Evolutionary conservation across 2,113 vertebrate genomes (phyloP).

Genomic region (Actinemys pallida): DNA sequence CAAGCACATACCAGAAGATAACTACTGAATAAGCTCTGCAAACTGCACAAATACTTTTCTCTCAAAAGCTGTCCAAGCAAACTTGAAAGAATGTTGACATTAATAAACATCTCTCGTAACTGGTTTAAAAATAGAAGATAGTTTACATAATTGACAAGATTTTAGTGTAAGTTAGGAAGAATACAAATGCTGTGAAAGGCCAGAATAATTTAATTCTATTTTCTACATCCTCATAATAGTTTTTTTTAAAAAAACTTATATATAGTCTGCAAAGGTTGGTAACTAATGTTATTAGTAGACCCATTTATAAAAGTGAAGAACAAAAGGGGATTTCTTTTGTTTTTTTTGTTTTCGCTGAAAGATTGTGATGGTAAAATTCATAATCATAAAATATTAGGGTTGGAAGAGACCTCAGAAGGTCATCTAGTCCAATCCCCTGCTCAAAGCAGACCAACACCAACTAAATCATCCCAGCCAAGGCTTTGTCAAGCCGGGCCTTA

Average conservation of each 20-base stretch:
- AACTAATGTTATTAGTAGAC: background rate
- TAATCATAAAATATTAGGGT: no score
- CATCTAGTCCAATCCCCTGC: no score
- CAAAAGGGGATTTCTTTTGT: background rate
- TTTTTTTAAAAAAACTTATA: background rate
- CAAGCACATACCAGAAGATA: background rate
- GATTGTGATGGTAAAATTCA: background rate
- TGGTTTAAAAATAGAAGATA: background rate
- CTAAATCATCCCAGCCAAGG: no score
- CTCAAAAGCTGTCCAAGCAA: background rate
- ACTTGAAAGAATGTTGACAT: background rate
- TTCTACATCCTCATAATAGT: background rate
- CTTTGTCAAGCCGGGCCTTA: no score
- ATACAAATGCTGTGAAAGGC: background rate
- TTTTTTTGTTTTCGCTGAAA: background rate
- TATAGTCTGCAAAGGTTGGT: background rate
- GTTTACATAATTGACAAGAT: background rate
- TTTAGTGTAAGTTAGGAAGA: background rate
- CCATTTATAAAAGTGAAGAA: background rate
- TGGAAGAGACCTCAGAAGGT: no score
- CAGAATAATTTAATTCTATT: background rate
- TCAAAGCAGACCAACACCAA: no score
- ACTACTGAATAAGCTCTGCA: background rate
- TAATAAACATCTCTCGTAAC: background rate
- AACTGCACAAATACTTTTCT: background rate